Evolutionary conservation across 2,888 invertebrate genomes (phyloP).

Genomic region (Apodemia mormo): DNA sequence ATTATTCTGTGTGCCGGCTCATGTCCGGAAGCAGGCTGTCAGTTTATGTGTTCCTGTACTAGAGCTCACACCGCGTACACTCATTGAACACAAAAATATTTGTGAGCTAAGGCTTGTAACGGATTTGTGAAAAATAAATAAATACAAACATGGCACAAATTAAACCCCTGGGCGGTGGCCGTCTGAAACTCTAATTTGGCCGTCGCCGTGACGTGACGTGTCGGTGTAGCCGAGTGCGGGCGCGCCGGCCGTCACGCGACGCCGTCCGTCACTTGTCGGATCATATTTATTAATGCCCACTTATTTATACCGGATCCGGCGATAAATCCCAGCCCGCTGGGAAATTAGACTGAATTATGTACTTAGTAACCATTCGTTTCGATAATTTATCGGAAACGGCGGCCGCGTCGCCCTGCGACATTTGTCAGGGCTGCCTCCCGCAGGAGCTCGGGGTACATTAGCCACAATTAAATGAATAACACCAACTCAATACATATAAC

Average conservation of each 20-base stretch:
- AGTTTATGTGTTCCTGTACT: no score
- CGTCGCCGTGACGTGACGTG: slow-evolving; percentile 25
- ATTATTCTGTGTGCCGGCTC: no score
- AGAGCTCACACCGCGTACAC: no score
- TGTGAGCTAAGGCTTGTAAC: no score
- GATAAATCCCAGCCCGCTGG: slow-evolving; percentile 33
- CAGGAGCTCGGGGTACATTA: neutral
- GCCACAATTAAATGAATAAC: neutral
- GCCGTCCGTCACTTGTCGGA: slow-evolving; percentile 31
- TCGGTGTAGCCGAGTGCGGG: neutral
- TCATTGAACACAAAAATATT: no score
- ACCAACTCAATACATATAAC: no score
- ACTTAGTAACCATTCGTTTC: slow-evolving; percentile 31
- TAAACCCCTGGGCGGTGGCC: neutral
- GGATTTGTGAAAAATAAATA: no score
- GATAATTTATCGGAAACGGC: slow-evolving; percentile 27
- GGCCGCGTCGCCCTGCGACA: slow-evolving; percentile 8
- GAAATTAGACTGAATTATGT: slow-evolving; percentile 39
- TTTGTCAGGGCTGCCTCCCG: slow-evolving; percentile 19
- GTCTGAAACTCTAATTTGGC: slow-evolving; percentile 24
- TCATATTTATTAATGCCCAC: slow-evolving; percentile 35
- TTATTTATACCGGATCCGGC: slow-evolving; percentile 29
- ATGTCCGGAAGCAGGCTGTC: no score
- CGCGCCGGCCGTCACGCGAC: slow-evolving; percentile 30
- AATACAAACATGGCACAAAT: neutral